Base-by-base conservation (phyloP, 2,113 vertebrate genomes). In the Taxidea taxus region DNA sequence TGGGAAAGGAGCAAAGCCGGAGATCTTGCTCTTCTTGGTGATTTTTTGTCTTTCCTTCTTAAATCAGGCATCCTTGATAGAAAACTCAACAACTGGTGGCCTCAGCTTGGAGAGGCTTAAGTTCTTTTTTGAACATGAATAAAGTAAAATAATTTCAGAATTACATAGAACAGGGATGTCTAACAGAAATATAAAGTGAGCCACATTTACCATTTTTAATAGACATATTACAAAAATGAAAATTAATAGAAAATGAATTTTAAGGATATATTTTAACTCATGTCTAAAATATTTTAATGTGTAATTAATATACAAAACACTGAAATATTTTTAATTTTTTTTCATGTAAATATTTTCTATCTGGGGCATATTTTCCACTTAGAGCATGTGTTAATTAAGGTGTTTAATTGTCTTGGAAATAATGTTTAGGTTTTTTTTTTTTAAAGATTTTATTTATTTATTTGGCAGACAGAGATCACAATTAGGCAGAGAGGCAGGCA, bases 361-460 rank as follows among this genome's bases (percentile, higher is more conserved):
- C 11, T 64, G 23, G 56, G 27, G 2, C 15, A 11, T 74, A 80
- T 31, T 85, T 94, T 70, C 47, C 18, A 86, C 6, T 64, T 70
- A 58, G 0, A 92, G 58, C 25, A 51, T 20, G 42, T 18, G 25
- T 25, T 51, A 82, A 47, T 91, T 74, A 95, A 27, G 4, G 85
- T 11, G n/a, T 81, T 74, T 56, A 64, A 78, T 87, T 93, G 42
- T 54, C 66, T 14, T 90, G 13, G 44, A 70, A 89, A 84, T 60
- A 89, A 74, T 51, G 54, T 70, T 93, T 82, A 82, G 15, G 68
- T 88, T 93, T 95, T 74, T n/a, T n/a, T n/a, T n/a, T n/a, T n/a
- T n/a, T n/a, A n/a, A n/a, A n/a, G n/a, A n/a, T n/a, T n/a, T n/a
- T n/a, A n/a, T n/a, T n/a, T n/a, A n/a, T n/a, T n/a, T n/a, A n/a